phyloP scores from a whole-genome alignment of 2,888 invertebrate genomes.

The Argyresthia goedartella region DNA sequence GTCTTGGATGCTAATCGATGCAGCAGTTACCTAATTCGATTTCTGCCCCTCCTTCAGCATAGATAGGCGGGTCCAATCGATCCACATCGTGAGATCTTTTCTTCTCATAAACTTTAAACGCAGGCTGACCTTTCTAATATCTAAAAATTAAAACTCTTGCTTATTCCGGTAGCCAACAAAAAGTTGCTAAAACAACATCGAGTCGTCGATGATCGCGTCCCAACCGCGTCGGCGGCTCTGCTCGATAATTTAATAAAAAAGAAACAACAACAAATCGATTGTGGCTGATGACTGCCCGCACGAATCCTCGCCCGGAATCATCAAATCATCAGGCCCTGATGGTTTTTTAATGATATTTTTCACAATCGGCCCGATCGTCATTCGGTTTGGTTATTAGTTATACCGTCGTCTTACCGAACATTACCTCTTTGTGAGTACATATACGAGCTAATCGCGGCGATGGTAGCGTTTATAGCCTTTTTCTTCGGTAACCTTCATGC shows the following conservation, averaged over 20 bases:
- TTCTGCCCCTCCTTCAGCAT: conserved; percentile 55
- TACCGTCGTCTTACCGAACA: conserved; percentile 5
- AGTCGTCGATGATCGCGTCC: background rate
- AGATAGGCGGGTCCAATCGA: conserved; percentile 59
- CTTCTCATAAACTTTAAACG: too few species aligned
- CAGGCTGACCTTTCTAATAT: background rate
- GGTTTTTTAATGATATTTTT: conserved; percentile 73
- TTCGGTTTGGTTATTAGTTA: conserved; percentile 46
- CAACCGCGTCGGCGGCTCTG: conserved; percentile 9
- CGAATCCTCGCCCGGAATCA: conserved; percentile 49
- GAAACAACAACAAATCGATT: conserved; percentile 56
- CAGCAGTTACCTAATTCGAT: conserved; percentile 64
- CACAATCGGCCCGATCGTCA: conserved; percentile 68
- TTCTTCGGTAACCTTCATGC: background rate
- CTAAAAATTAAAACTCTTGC: background rate
- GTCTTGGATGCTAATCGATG: conserved; percentile 57
- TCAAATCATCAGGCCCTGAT: conserved; percentile 67
- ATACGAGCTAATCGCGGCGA: conserved; percentile 4
- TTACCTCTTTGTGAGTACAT: conserved; percentile 1
- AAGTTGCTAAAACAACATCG: background rate
- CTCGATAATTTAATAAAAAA: conserved; percentile 61
- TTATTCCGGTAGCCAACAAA: conserved; percentile 4
- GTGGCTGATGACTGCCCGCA: conserved; percentile 56
- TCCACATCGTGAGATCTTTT: background rate
- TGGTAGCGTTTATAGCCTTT: background rate